Base-by-base conservation (phyloP, 2,888 invertebrate genomes). In the Lasius platythorax region DNA sequence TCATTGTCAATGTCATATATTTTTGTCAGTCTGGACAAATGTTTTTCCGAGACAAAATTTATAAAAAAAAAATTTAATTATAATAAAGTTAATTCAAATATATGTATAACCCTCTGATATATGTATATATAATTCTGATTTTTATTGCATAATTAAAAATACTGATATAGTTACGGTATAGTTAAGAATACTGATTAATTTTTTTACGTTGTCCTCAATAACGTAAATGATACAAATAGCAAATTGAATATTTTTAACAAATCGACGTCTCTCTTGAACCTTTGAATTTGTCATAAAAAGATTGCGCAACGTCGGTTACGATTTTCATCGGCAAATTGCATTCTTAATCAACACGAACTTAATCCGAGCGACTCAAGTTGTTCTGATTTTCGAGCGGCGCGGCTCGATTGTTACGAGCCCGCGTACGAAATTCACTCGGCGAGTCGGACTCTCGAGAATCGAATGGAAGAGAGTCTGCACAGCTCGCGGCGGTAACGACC, bases 401-500 rank as follows among this genome's bases (percentile, higher is more conserved):
- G 84, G 28, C 40, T 82, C 63, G 74, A 75, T 79, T 79, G 72
- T 72, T 79, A 72, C 72, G 79, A 72, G 72, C 18, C 33, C 58
- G 72, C 72, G 72, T 79, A 79, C 58, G 61, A 46, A 72, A 72
- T 79, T 79, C 73, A 79, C 72, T 58, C 46, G 43, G 33, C 58
- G 58, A 79, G 70, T 23, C 43, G 43, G 33, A 33, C 72, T 79
- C 72, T 79, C 72, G 79, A 79, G 72, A 79, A 70, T n/a, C 78
- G 78, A 63, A 79, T 79, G 70, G 70, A 23, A 79, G 70, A 67
- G 76, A 79, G 72, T 58, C 72, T 56, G 72, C 78, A 70, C 58
- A 58, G 58, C 82, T 75, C 82, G 64, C 66, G 56, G 76, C 78
- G 64, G 78, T 82, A 82, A 82, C 76, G 76, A 76, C 58, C 82